Conservation (phyloP, 2,113 vertebrate species). For the Origma solitaria region DNA sequence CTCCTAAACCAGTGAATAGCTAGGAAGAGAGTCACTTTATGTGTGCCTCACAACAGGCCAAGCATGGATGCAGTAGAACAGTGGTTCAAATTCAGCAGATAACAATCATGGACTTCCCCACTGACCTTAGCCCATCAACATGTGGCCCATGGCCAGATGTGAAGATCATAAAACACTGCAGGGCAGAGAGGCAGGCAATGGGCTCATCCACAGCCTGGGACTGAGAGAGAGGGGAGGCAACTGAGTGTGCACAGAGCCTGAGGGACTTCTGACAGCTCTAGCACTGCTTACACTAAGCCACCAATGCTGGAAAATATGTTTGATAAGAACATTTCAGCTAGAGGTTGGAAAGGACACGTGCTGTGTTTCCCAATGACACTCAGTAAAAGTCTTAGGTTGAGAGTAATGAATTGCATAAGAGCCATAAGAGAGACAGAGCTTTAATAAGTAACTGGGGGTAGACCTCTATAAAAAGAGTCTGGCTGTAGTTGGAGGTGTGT, state of each 20-base stretch:
- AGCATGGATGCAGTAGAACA: not conserved
- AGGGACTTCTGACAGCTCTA: not conserved
- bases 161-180: not conserved
- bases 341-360: not conserved
- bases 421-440: not conserved
- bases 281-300: not conserved
- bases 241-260: not conserved
- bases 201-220: not conserved
- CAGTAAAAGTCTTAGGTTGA: not conserved
- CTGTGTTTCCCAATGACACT: not conserved
- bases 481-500: not conserved
- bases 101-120: not conserved
- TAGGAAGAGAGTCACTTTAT: not conserved
- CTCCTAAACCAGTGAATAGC: not conserved
- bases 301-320: not conserved
- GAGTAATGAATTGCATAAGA: not conserved
- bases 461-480: not conserved
- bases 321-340: not conserved
- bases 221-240: not conserved
- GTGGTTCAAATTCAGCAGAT: not conserved
- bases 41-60: not conserved
- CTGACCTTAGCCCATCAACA: not conserved
- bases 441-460: not conserved
- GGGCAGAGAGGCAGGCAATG: not conserved
- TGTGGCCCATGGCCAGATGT: not conserved